These are phyloP conservation scores for Aspidiotus rigidus DNA, from an alignment of 2,888 invertebrate genomes.

Conservation along the genomic window DNA sequence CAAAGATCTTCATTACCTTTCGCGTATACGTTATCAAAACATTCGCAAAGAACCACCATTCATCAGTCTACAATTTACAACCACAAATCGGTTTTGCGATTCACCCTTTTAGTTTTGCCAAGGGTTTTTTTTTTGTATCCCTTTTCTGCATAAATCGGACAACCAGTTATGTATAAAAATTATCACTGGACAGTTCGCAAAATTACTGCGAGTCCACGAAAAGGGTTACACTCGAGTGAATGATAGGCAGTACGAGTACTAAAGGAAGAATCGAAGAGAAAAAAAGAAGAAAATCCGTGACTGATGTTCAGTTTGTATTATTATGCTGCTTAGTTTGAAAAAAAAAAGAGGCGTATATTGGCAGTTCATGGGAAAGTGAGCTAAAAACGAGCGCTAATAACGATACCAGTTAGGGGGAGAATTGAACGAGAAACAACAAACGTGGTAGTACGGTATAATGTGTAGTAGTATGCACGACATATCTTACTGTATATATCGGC, in stretches of 20 bases:
- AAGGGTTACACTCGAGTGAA: background rate
- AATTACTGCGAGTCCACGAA: background rate
- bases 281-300: conserved; percentile 10
- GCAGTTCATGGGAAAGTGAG: conserved; percentile 28
- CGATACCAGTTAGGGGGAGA: conserved; percentile 14
- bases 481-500: conserved; percentile 21
- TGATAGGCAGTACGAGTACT: background rate
- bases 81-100: no score
- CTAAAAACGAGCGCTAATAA: conserved; percentile 20
- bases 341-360: conserved; percentile 22
- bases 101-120: background rate
- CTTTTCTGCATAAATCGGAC: background rate
- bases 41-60: no score
- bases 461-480: conserved; percentile 13
- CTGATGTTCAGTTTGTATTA: background rate
- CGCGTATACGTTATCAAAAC: no score
- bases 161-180: background rate
- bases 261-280: no score
- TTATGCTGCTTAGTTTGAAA: conserved; percentile 9
- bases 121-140: background rate
- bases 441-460: conserved; percentile 22
- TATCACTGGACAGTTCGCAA: no score
- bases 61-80: no score
- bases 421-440: conserved; percentile 20
- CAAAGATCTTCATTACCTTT: no score